Evolutionary conservation across 1,140 invertebrate genomes (phyloP).

Genomic region (Colletes latitarsis): DNA sequence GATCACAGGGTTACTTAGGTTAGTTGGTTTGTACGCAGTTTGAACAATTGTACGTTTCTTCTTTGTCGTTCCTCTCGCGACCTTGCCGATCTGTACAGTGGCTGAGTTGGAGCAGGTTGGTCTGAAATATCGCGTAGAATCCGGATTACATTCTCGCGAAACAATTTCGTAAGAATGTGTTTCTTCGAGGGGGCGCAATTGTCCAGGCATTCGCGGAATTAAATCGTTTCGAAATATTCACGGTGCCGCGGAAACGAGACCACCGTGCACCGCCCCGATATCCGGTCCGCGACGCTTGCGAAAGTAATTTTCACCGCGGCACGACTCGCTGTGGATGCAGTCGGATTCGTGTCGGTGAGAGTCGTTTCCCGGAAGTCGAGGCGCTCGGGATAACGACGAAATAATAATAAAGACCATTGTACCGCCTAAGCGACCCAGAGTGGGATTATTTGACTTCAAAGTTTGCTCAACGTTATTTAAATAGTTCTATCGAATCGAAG

Average conservation of each 20-base stretch:
- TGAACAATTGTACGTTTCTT: background rate
- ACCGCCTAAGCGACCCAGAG: no score
- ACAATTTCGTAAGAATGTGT: constrained; percentile 41
- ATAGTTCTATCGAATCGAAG: no score
- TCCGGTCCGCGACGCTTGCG: background rate
- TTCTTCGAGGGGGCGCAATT: background rate
- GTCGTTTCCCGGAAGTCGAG: constrained; percentile 19
- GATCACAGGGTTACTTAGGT: no score
- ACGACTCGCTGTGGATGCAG: background rate
- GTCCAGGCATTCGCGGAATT: constrained; percentile 24
- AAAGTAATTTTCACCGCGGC: constrained; percentile 26
- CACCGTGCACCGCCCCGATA: background rate
- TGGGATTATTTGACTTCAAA: no score
- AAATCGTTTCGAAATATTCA: constrained; percentile 22
- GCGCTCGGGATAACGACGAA: constrained; percentile 16
- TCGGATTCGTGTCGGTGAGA: background rate
- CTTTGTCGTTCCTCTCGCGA: background rate
- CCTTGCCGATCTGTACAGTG: constrained; percentile 3
- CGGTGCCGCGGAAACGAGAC: background rate
- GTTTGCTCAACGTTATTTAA: no score
- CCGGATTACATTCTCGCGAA: constrained; percentile 41
- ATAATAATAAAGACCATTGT: constrained; percentile 26
- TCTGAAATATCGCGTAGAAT: constrained; percentile 42
- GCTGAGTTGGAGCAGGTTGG: no score
- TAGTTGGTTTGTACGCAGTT: no score